phyloP scores from a whole-genome alignment of 2,797 vertebrate genomes.

The Diplodus sargus region DNA sequence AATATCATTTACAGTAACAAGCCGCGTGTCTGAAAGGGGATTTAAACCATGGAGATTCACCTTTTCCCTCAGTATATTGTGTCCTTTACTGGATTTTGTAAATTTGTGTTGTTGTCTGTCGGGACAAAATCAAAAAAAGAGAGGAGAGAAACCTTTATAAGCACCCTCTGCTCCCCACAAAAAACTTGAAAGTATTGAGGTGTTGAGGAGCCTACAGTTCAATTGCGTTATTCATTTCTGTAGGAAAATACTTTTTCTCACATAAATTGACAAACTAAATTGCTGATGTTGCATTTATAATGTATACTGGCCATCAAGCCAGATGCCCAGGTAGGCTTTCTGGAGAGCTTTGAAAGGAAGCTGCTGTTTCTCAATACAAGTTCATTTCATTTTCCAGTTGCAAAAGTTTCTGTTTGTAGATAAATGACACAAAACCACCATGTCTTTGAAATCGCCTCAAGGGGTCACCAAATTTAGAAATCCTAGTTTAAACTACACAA shows the following conservation, averaged over 20 bases:
- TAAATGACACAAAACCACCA: background rate
- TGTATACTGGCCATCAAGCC: too few relatives aligned
- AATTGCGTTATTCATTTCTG: background rate
- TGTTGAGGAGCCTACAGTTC: background rate
- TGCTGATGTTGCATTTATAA: too few relatives aligned
- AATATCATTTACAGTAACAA: background rate
- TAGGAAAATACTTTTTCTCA: too few relatives aligned
- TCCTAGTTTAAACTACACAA: background rate
- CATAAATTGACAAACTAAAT: too few relatives aligned
- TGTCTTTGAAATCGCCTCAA: background rate
- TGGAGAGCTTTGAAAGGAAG: too few relatives aligned
- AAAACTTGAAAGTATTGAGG: background rate
- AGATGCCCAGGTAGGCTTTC: too few relatives aligned
- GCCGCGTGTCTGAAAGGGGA: background rate
- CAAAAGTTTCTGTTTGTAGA: background rate
- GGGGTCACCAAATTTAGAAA: background rate
- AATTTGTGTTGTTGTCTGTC: background rate
- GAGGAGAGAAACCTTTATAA: background rate
- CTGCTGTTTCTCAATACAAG: too few relatives aligned
- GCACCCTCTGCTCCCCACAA: background rate
- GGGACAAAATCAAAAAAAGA: background rate
- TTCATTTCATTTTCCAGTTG: background rate
- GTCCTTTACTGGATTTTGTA: background rate
- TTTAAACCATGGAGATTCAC: background rate
- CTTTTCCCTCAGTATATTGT: background rate